phyloP scores from a whole-genome alignment of 2,888 invertebrate species.

The Alsophila aescularia region DNA sequence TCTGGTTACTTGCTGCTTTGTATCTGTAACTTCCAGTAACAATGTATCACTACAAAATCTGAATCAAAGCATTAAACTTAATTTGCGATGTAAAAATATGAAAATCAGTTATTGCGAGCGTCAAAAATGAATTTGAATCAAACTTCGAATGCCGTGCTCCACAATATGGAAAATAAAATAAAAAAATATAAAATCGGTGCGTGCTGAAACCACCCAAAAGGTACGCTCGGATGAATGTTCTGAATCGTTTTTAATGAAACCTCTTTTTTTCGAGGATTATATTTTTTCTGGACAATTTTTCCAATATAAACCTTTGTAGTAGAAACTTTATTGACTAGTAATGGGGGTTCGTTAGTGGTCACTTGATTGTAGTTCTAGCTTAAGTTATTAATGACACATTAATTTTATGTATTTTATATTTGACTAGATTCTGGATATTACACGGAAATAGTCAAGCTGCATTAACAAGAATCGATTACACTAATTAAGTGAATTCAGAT shows the following conservation, averaged over 20 bases:
- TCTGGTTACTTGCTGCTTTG: too few relatives aligned
- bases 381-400: too few relatives aligned
- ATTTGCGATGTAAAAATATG: neutral
- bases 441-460: too few relatives aligned
- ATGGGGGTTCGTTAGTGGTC: too few relatives aligned
- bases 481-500: too few relatives aligned
- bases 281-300: slow-evolving; percentile 8
- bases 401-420: too few relatives aligned
- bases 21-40: too few relatives aligned
- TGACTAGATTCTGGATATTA: too few relatives aligned
- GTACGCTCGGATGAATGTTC: slow-evolving; percentile 49
- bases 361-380: too few relatives aligned
- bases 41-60: too few relatives aligned
- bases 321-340: neutral
- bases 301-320: neutral
- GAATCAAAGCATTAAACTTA: neutral
- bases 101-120: slow-evolving; percentile 1
- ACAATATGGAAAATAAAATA: slow-evolving; percentile 24
- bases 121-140: slow-evolving; percentile 25
- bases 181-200: slow-evolving; percentile 35
- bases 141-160: slow-evolving; percentile 31
- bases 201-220: slow-evolving; percentile 40
- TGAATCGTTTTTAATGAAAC: slow-evolving; percentile 42
- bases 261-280: slow-evolving; percentile 13
- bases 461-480: too few relatives aligned